Conservation (phyloP, 2,797 vertebrate genomes). For the Cossypha polioptera region DNA sequence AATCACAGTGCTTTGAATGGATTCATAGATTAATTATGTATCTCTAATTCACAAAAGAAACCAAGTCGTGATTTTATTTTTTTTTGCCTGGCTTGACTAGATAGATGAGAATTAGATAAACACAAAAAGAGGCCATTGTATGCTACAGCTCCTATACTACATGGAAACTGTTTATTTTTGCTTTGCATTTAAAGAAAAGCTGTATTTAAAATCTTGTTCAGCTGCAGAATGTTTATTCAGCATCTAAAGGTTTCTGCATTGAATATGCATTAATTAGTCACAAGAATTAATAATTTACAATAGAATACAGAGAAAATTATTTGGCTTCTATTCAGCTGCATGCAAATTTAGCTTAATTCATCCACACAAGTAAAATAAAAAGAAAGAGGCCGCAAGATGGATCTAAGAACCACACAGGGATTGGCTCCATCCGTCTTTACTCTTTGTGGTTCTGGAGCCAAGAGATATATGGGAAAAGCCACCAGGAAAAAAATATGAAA, state of each 20-base stretch:
- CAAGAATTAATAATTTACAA: constrained; percentile 39
- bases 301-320: background rate
- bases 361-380: background rate
- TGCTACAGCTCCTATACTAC: background rate
- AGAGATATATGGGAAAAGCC: background rate
- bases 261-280: background rate
- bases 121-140: background rate
- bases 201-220: background rate
- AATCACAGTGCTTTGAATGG: background rate
- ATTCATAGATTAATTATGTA: background rate
- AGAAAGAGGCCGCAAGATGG: background rate
- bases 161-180: background rate
- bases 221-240: background rate
- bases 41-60: background rate
- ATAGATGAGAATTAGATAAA: background rate
- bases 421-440: background rate
- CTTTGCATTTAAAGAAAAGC: background rate
- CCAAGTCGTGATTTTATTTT: background rate
- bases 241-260: background rate
- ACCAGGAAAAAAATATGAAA: background rate
- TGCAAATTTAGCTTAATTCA: background rate
- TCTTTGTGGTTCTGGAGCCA: background rate
- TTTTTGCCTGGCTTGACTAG: background rate
- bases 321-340: background rate
- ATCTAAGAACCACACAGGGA: background rate